Evolutionary conservation across 2,113 vertebrate species (phyloP), one percentile per base, ranked within the genome.

Genomic region (Illadopsis cleaveri): DNA sequence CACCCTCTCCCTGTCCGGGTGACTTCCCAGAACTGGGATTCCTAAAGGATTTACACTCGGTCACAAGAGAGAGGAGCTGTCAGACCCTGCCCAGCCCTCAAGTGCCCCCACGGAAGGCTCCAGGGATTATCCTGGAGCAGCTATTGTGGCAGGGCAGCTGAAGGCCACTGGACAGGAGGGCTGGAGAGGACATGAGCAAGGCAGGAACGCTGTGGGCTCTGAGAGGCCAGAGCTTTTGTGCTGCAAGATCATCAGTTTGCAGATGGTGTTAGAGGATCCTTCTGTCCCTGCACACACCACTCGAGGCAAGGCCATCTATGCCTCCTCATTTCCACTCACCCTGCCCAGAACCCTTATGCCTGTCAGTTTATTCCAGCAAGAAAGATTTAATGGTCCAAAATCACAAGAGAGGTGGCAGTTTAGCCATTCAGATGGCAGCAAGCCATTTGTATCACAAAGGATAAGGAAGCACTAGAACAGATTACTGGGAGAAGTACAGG

Each of bases 231-330:
- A 40, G 57, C 42, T 19, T 27, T 13, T 51, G 53, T 38, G 53
- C 51, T 71, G 38, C 81, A 89, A 5, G 35, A 12, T 12, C 54
- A 79, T 38, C 2, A 2, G 13, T 58, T 6, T 64, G 42, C 62
- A 77, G 50, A 51, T 20, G 20, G 35, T 37, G 15, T 28, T 12
- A 53, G 12, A 37, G 24, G 37, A 62, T 37, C 38, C 27, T 73
- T 66, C 50, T 70, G 45, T 8, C 37, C 23, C 64, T 33, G 37
- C 68, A 70, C 8, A 6, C 19, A 31, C 14, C 40, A 13, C 30
- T 58, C 0, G 0, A 71, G 20, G 27, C 57, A 42, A 22, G 40
- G 38, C 33, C 35, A 44, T 8, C 48, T 42, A 56, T 0, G 0
- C 38, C 70, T 57, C 48, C 77, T 62, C 35, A 40, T 62, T 83